phyloP scores from a whole-genome alignment of 2,888 invertebrate genomes.

The Andrena praecox region DNA sequence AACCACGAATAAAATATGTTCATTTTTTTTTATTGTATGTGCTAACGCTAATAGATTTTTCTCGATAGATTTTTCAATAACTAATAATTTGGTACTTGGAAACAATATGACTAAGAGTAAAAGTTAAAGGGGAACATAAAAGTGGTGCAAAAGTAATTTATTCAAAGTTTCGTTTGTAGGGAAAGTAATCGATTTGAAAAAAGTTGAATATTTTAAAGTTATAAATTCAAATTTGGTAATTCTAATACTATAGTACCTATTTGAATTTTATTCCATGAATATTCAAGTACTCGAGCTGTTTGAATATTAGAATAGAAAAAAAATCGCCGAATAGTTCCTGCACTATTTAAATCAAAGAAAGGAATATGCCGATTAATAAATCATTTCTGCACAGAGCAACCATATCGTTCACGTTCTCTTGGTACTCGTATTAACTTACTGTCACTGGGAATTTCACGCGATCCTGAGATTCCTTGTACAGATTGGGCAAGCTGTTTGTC shows the following conservation, averaged over 20 bases:
- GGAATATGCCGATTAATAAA: background rate
- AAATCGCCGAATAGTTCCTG: background rate
- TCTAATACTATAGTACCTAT: no score
- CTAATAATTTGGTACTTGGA: no score
- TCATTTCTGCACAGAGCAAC: background rate
- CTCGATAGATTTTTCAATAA: no score
- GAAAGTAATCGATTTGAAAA: no score
- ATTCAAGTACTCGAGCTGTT: background rate
- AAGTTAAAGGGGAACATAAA: background rate
- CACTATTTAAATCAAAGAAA: background rate
- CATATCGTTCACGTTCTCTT: background rate
- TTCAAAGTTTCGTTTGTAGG: no score
- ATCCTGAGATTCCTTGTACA: conserved; percentile 68
- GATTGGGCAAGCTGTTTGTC: conserved; percentile 79
- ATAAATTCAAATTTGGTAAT: no score
- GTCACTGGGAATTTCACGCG: conserved; percentile 74
- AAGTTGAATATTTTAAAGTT: no score
- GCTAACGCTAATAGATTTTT: background rate
- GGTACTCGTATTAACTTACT: conserved; percentile 74
- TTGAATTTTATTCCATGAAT: background rate
- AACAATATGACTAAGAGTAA: no score
- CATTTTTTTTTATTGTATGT: background rate
- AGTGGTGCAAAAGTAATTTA: background rate
- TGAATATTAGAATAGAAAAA: background rate
- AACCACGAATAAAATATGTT: background rate